These are phyloP conservation scores for Xestia xanthographa DNA, from an alignment of 2,888 invertebrate genomes.

Conservation along the genomic window DNA sequence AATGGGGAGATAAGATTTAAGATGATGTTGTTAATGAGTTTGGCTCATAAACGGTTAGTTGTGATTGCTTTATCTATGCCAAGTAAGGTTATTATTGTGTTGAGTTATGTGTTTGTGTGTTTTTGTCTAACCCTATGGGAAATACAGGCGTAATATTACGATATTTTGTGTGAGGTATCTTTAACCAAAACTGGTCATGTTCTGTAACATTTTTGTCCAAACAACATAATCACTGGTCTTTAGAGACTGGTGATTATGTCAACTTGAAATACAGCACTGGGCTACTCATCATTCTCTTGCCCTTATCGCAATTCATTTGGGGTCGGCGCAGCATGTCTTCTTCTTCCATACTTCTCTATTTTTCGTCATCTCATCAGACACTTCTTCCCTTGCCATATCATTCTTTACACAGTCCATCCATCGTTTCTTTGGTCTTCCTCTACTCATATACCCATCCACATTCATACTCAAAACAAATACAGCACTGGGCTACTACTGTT, in stretches of 20 bases:
- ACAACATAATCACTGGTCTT: neutral
- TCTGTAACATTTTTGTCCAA: neutral
- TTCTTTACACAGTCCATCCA: too few relatives aligned
- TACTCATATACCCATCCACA: too few relatives aligned
- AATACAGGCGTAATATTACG: too few relatives aligned
- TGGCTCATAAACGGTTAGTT: slow-evolving; percentile 21
- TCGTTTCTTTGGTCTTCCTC: too few relatives aligned
- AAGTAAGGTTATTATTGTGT: neutral
- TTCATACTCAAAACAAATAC: too few relatives aligned
- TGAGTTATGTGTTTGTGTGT: slow-evolving; percentile 1
- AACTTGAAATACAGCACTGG: neutral
- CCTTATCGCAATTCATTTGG: too few relatives aligned
- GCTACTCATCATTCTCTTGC: too few relatives aligned
- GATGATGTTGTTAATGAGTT: slow-evolving; percentile 35
- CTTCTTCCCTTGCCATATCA: too few relatives aligned
- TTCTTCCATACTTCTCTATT: too few relatives aligned
- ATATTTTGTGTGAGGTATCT: neutral
- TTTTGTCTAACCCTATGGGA: neutral
- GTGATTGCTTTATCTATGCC: neutral
- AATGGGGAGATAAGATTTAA: slow-evolving; percentile 31
- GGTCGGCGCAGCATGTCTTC: too few relatives aligned
- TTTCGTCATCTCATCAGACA: too few relatives aligned
- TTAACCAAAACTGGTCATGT: neutral
- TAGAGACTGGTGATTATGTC: neutral
- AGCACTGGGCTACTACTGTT: neutral